These are phyloP conservation scores for Alauda arvensis DNA, from an alignment of 2,797 vertebrate species.

Conservation along the genomic window DNA sequence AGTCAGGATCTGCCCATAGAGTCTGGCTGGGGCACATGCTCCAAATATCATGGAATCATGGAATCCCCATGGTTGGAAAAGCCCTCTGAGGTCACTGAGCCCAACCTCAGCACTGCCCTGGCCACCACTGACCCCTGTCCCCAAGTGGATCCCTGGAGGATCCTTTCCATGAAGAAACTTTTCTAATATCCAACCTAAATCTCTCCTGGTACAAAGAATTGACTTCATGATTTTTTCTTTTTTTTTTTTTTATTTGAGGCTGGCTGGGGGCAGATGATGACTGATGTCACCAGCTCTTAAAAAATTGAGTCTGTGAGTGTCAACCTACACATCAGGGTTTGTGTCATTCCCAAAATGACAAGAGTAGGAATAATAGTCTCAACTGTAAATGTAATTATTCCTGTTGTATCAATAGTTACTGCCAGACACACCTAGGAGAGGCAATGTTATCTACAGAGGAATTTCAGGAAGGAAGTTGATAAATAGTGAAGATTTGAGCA, in stretches of 20 bases:
- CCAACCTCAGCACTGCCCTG: not conserved
- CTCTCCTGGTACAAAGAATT: not conserved
- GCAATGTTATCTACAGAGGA: not conserved
- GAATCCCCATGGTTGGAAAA: not conserved
- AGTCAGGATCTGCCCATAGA: not conserved
- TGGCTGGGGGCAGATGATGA: not conserved
- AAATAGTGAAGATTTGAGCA: not conserved
- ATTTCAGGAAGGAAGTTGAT: not conserved
- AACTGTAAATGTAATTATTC: not conserved
- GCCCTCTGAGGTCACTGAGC: not conserved
- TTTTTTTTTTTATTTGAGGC: not conserved
- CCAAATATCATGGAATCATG: fast-evolving
- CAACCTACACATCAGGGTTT: not conserved
- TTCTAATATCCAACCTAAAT: not conserved
- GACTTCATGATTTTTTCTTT: not conserved
- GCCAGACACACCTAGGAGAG: not conserved
- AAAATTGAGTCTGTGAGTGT: not conserved
- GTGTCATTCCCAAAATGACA: not conserved
- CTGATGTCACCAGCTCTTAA: not conserved
- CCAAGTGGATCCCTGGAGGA: not conserved
- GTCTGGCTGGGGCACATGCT: no score
- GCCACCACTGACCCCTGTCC: not conserved
- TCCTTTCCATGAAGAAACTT: not conserved
- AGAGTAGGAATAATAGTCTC: not conserved
- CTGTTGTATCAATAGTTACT: not conserved